A percentile compares a stretch with the other conserved stretches of the same genome.
Evolutionary conservation across 2,888 invertebrate genomes (phyloP).

Genomic region (Drosophila siamana): DNA sequence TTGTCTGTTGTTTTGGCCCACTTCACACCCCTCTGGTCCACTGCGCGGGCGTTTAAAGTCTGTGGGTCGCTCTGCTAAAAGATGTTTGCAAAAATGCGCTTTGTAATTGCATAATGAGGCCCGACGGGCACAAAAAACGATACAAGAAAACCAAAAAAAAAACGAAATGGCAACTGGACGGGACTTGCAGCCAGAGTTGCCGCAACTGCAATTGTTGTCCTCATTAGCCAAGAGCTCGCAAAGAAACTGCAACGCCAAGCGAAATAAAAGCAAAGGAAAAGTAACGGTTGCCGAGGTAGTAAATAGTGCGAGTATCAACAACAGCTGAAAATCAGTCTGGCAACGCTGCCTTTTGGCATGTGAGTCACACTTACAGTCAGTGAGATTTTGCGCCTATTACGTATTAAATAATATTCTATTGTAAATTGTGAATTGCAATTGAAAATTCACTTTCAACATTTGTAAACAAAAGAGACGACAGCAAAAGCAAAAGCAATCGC

Average conservation of each 20-base stretch:
- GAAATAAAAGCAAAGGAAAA: constrained; percentile 9
- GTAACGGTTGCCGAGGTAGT: constrained; percentile 21
- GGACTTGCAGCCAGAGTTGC: constrained; percentile 45
- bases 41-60: constrained; percentile 25
- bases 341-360: constrained; percentile 44
- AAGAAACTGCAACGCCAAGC: constrained; percentile 3
- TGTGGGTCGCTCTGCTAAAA: constrained; percentile 35
- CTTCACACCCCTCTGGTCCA: constrained; percentile 2
- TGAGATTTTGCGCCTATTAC: constrained; percentile 50
- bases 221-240: constrained; percentile 41
- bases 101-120: constrained; percentile 75
- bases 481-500: constrained; percentile 29
- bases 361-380: constrained; percentile 39
- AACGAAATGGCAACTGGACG: constrained; percentile 42
- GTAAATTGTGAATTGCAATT: constrained; percentile 69
- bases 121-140: constrained; percentile 37
- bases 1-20: not conserved
- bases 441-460: constrained; percentile 77
- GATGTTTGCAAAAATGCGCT: constrained; percentile 53
- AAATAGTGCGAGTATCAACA: not conserved
- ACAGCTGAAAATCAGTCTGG: constrained; percentile 33
- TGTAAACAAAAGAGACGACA: constrained; percentile 59
- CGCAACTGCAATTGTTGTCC: constrained; percentile 46
- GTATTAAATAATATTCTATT: constrained; percentile 79
- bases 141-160: constrained; percentile 9